phyloP scores from a whole-genome alignment of 2,113 vertebrate species.

The Ochotona princeps region DNA sequence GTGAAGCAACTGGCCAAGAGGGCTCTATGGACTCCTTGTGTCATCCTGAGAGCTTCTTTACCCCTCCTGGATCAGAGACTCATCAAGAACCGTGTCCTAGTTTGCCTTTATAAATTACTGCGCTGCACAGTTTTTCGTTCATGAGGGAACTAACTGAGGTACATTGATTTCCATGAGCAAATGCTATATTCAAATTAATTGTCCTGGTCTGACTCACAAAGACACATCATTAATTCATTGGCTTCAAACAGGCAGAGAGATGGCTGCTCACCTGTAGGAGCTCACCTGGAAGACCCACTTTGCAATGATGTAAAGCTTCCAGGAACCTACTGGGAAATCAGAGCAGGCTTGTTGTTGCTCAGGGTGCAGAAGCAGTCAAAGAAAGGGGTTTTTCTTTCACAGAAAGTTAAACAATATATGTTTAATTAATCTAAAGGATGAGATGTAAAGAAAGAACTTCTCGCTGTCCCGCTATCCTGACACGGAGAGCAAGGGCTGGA shows the following conservation, averaged over 20 bases:
- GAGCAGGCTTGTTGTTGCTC: not conserved
- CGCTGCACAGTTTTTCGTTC: not conserved
- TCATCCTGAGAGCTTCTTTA: rapidly evolving
- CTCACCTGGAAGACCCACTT: not conserved
- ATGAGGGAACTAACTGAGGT: not conserved
- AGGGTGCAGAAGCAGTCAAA: not conserved
- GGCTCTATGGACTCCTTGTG: rapidly evolving
- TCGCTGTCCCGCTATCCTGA: not conserved
- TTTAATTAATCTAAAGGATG: not conserved
- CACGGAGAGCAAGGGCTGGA: not conserved
- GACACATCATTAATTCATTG: not conserved
- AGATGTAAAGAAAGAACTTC: not conserved
- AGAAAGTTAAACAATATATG: not conserved
- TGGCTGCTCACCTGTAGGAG: too few relatives aligned
- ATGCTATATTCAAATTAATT: not conserved
- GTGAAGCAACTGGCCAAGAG: not conserved
- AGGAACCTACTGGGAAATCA: conserved; percentile 25
- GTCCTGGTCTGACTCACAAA: not conserved
- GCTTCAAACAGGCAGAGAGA: not conserved
- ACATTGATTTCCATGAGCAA: not conserved
- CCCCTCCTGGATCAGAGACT: not conserved
- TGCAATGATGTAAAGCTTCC: not conserved
- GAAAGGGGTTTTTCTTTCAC: not conserved
- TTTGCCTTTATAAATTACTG: not conserved
- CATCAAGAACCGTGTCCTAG: not conserved